A percentile compares a stretch with the other conserved stretches of the same genome.
Evolutionary conservation across 1,140 invertebrate species (phyloP).

Genomic region (Wiebesia pumilae): DNA sequence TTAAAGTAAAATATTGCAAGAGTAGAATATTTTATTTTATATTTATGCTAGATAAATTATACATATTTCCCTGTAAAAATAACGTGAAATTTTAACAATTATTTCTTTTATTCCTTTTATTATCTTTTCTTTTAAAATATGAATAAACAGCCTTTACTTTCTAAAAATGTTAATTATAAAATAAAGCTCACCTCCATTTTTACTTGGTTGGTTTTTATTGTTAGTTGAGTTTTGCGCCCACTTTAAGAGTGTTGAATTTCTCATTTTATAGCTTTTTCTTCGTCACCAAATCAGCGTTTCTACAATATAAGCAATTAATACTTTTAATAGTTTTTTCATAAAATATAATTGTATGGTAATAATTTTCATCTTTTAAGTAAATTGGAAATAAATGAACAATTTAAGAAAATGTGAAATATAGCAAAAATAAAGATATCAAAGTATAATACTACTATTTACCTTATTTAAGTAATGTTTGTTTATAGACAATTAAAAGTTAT

Average conservation of each 20-base stretch:
- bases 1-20: no score
- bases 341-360: neutral
- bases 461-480: no score
- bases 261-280: conserved; percentile 68
- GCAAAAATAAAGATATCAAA: neutral
- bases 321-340: neutral
- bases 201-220: conserved; percentile 73
- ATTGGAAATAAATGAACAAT: no score
- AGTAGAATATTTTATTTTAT: no score
- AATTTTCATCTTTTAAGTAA: neutral
- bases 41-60: no score
- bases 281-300: conserved; percentile 57
- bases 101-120: neutral
- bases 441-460: no score
- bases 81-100: no score
- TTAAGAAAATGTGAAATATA: no score
- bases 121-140: neutral
- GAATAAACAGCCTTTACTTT: neutral
- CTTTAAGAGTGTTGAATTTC: conserved; percentile 77
- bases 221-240: conserved; percentile 78
- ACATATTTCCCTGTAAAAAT: no score
- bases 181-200: conserved; percentile 67
- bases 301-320: conserved; percentile 58
- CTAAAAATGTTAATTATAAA: neutral
- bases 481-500: no score